Base-by-base conservation (phyloP, 2,113 vertebrate genomes). In the Cinclus mexicanus region DNA sequence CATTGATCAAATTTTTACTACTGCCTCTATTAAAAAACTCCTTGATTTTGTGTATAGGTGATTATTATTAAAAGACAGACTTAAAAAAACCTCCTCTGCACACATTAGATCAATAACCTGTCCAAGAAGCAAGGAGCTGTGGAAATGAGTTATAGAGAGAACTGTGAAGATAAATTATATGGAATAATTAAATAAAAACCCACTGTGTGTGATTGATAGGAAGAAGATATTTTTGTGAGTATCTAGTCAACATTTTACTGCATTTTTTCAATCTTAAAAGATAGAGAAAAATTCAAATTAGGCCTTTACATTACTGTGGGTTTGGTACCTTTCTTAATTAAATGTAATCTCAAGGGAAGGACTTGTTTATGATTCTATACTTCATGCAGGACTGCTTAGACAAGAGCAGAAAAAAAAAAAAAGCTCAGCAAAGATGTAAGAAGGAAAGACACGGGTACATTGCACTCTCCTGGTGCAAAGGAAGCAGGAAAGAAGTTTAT, bases 21-120 rank as follows among this genome's bases (percentile, higher is more conserved):
- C 68, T 89, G 64, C 76, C 68, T 75, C 60, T 68, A 86, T 74
- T 78, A 84, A 92, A 90, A 60, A 92, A 25, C 64, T 64, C 82
- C 88, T 78, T 94, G 76, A 95, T 87, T 96, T 81, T 92, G 83
- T 75, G 41, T 87, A 56, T 65, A 60, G 76, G 52, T 88, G 75
- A 86, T 94, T 90, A 84, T 89, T 93, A 93, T 81, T 90, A 97
- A 92, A 95, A 95, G 82, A 86, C 29, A 67, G 35, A 60, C 63
- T 96, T 93, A 65, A 68, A 78, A 95, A 83, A 67, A 7, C 21
- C 44, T 85, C 39, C 60, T 83, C 60, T 96, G 68, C 72, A 84
- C 87, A 91, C 14, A 15, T 78, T 63, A 86, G 95, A 92, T 97
- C 94, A 96, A 96, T 96, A 96, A 94, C 28, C 75, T 90, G 79